Evolutionary conservation across 2,113 vertebrate genomes (phyloP).

Genomic region (Cygnus buccinator): DNA sequence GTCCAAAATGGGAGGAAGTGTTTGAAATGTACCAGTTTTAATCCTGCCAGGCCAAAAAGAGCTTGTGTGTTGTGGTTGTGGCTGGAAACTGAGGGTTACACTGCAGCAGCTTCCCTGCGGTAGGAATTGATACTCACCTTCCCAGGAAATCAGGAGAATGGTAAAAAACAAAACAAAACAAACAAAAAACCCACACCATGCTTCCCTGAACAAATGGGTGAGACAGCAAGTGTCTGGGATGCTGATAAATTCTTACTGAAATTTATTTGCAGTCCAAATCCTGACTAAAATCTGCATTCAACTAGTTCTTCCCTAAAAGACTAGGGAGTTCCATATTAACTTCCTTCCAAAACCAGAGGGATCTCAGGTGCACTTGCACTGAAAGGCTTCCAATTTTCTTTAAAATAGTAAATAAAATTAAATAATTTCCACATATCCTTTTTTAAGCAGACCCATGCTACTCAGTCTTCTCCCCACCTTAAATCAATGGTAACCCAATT

Average conservation of each 20-base stretch:
- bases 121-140: not conserved
- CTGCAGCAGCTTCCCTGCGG: not conserved
- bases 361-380: not conserved
- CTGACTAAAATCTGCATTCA: not conserved
- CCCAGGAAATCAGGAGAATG: not conserved
- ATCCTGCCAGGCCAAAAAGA: not conserved
- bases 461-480: not conserved
- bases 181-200: too few relatives aligned
- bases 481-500: conserved; percentile 77
- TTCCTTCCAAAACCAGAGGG: conserved; percentile 3
- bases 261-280: not conserved
- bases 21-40: not conserved
- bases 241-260: not conserved
- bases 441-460: conserved; percentile 49
- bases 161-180: not conserved
- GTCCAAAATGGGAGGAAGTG: not conserved
- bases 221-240: not conserved
- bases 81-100: not conserved
- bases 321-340: not conserved
- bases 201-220: not conserved
- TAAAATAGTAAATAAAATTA: conserved; percentile 51
- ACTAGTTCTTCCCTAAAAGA: conserved; percentile 15
- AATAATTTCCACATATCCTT: conserved; percentile 37
- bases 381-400: conserved; percentile 46
- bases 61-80: rapidly evolving